These are phyloP conservation scores for Papilio demoleus DNA, from an alignment of 2,888 invertebrate genomes.

Conservation along the genomic window DNA sequence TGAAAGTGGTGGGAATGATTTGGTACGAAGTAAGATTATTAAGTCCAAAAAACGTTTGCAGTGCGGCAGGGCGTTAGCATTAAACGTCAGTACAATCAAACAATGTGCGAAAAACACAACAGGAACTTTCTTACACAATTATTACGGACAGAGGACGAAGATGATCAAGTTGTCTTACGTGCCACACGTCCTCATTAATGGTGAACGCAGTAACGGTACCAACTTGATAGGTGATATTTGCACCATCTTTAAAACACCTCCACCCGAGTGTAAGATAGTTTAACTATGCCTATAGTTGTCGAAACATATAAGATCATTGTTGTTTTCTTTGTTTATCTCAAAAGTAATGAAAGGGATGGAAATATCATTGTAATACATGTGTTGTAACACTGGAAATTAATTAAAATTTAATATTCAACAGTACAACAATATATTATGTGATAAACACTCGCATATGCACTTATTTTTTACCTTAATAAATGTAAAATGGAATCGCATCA, in stretches of 20 bases:
- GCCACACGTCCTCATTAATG: slow-evolving; percentile 56
- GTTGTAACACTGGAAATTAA: background rate
- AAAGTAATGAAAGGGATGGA: background rate
- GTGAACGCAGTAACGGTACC: slow-evolving; percentile 45
- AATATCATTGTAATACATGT: background rate
- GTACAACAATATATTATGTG: background rate
- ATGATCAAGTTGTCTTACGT: slow-evolving; percentile 52
- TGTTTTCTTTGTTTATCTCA: background rate
- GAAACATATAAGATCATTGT: background rate
- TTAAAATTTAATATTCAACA: background rate
- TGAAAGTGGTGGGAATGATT: no score
- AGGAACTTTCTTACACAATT: slow-evolving; percentile 52
- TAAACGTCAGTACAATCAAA: slow-evolving; percentile 50
- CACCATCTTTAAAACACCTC: slow-evolving; percentile 47
- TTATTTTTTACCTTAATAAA: no score
- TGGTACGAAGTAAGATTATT: background rate
- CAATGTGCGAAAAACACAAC: slow-evolving; percentile 52
- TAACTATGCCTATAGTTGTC: background rate
- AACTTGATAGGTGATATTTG: slow-evolving; percentile 53
- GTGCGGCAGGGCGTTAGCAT: slow-evolving; percentile 53
- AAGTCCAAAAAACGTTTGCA: slow-evolving; percentile 51
- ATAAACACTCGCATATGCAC: no score
- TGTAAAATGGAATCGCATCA: no score
- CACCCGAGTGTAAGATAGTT: slow-evolving; percentile 44
- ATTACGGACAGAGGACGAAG: slow-evolving; percentile 56